Base-by-base conservation (phyloP, 2,888 invertebrate species). In the Frankliniella intonsa region DNA sequence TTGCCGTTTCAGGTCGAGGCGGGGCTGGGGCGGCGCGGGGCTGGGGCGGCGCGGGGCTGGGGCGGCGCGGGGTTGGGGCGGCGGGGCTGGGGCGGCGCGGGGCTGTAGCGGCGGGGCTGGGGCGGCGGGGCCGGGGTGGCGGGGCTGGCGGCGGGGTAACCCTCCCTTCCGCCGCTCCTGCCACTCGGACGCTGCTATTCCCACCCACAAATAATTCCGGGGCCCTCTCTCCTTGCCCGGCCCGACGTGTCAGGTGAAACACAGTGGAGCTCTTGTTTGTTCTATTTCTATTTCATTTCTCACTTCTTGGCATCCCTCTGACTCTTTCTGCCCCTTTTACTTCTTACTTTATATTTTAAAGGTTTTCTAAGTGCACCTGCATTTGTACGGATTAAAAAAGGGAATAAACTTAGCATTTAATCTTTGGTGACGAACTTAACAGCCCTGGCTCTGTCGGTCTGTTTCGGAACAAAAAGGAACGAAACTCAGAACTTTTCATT, bases 141-240 rank as follows among this genome's bases (percentile, higher is more conserved):
- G 19, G 51, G 10, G 51, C 51, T 14, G 51, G 51, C 51, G 14
- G 51, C 51, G 2, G 62, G 7, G 62, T 62, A 2, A 17, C 55
- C 55, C 14, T 62, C n/a, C 19, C n/a, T 11, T 7, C 14, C 62
- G 62, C 14, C 17, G 7, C 62, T 17, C 62, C 62, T 17, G 62
- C n/a, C 69, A 55, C 69, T 69, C 69, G 69, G 69, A 69, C 69
- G 22, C 38, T 38, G 38, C 22, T 22, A n/a, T 69, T 69, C 69
- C 69, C 69, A 69, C 69, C 69, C 69, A 22, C 69, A 69, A 69
- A 69, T 69, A 69, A 69, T 22, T 22, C 62, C 22, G 69, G 38
- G 38, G 69, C 69, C 69, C 11, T 22, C 22, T n/a, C 69, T 11
- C 22, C 69, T 14, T 7, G 55, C 55, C 55, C 3, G 11, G 11